These are phyloP conservation scores for Dasypogon diadema DNA, from an alignment of 2,888 invertebrate species.

Conservation along the genomic window DNA sequence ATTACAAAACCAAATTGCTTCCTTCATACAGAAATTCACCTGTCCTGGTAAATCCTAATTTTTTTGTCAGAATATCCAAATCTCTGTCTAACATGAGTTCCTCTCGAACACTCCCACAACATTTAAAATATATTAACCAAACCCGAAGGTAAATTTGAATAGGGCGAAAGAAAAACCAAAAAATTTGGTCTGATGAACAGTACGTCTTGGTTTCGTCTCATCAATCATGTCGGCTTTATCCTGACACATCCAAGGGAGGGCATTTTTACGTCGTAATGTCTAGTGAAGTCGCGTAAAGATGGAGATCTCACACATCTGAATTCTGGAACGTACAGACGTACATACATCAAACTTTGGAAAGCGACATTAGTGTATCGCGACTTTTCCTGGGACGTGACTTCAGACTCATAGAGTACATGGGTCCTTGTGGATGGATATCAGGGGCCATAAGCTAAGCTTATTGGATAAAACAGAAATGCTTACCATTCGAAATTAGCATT, in stretches of 20 bases:
- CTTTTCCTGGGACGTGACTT: conserved; percentile 50
- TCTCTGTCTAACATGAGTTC: neutral
- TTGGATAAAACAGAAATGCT: conserved; percentile 54
- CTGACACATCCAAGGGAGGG: conserved; percentile 37
- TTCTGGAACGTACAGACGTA: neutral
- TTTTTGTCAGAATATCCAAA: no score
- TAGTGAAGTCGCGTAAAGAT: neutral
- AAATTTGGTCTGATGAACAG: conserved; percentile 12
- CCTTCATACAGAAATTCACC: no score
- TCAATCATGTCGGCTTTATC: conserved; percentile 53
- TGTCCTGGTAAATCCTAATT: no score
- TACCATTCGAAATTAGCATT: conserved; percentile 54
- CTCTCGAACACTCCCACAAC: neutral
- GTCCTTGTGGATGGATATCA: neutral
- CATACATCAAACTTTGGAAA: conserved; percentile 48
- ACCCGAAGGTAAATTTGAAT: conserved; percentile 25
- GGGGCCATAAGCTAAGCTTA: conserved; percentile 49
- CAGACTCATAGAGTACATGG: neutral
- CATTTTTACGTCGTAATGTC: conserved; percentile 8
- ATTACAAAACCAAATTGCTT: no score
- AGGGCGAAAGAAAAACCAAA: neutral
- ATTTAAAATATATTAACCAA: conserved; percentile 38
- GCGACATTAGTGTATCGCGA: conserved; percentile 39
- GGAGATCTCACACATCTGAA: conserved; percentile 35
- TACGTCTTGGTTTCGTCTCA: conserved; percentile 38